Evolutionary conservation across 2,797 vertebrate species (phyloP), one percentile per base, ranked within the genome.

Genomic region (Dendrocincla tyrannina): DNA sequence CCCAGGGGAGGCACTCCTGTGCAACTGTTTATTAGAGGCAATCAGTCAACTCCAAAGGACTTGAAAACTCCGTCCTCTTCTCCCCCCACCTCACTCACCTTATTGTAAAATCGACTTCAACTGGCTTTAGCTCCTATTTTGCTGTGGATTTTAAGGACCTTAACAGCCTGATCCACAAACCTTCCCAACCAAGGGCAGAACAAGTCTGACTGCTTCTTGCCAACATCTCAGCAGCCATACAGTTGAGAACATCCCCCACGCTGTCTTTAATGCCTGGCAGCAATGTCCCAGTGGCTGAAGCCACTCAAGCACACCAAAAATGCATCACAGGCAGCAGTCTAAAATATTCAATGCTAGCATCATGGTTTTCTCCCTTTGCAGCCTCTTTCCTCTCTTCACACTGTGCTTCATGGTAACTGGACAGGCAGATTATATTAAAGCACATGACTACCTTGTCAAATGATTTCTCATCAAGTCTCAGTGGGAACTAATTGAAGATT

Each of bases 401-500:
- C 32, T 68, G 16, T 5, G 1, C 44, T 86, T 95, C 76, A 27
- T 3, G 66, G 25, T 66, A 91, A 70, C 88, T 39, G 89, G 79
- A 55, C 91, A 66, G 59, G 80, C 77, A 88, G 89, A 70, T 89
- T 44, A 66, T 52, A 67, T 62, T 83, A 73, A 92, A 89, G 69
- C 50, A 88, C 89, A 17, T 25, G 44, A 55, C 53, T 63, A 79
- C 50, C 72, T 91, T 91, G 78, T 93, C 73, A 92, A 91, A 97
- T 69, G 47, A 94, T 81, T 96, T 85, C 85, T 94, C 89, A 95
- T 92, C 91, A 94, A 89, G 69, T 66, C 93, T 93, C 94, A 94
- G 93, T 7, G 17, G 92, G 93, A 95, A 52, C 59, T 95, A 96
- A 95, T 79, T 92, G 95, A 93, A 96, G 92, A 94, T 93, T 93